Evolutionary conservation across 2,797 vertebrate genomes (phyloP).

Genomic region (Chrysocyon brachyurus): DNA sequence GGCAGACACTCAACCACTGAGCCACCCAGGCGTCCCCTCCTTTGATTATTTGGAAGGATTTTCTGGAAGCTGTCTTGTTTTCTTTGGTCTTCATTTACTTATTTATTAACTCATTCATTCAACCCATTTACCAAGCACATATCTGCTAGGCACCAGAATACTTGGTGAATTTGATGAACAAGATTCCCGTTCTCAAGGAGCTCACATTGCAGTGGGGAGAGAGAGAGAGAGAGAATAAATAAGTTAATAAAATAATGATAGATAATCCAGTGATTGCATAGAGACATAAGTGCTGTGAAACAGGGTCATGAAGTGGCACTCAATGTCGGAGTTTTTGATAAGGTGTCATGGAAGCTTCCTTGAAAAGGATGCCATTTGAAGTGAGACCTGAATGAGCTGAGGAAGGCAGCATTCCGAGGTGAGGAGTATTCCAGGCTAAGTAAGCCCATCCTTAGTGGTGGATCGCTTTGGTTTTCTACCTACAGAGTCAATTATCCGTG

Average conservation of each 20-base stretch:
- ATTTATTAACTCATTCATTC: not conserved
- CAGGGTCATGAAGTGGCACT: not conserved
- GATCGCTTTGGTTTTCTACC: not conserved
- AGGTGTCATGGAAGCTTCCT: not conserved
- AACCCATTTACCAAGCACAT: not conserved
- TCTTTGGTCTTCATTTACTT: not conserved
- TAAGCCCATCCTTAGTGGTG: not conserved
- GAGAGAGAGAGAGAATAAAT: not conserved
- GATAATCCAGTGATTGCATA: not conserved
- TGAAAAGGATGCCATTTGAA: not conserved
- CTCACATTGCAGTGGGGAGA: not conserved
- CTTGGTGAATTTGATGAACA: no score
- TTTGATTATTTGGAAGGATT: constrained; percentile 16
- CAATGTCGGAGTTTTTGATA: not conserved
- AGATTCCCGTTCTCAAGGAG: not conserved
- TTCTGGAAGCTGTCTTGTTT: not conserved
- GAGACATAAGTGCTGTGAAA: not conserved
- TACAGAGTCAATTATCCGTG: not conserved
- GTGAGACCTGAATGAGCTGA: not conserved
- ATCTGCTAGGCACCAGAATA: not conserved
- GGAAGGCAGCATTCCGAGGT: not conserved
- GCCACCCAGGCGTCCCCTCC: not conserved
- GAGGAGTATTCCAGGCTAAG: not conserved
- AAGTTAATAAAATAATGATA: not conserved
- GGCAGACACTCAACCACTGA: no score